These are phyloP conservation scores for Rallus limicola DNA, from an alignment of 2,113 vertebrate species.

Conservation along the genomic window DNA sequence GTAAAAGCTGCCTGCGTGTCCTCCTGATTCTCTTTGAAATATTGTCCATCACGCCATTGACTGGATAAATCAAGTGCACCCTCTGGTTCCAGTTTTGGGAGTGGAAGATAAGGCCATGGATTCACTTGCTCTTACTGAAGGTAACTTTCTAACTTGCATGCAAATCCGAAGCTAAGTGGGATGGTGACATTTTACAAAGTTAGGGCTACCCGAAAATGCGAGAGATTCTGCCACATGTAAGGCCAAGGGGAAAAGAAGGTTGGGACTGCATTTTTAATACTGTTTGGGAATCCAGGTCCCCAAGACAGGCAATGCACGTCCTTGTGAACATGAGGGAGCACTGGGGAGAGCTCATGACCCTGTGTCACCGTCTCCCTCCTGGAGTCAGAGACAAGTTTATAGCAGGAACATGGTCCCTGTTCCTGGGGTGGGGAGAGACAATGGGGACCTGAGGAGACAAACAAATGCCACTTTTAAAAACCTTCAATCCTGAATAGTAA, in stretches of 20 bases:
- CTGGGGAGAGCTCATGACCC: background rate
- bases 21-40: background rate
- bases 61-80: background rate
- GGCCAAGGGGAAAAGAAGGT: background rate
- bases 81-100: background rate
- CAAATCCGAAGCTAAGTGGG: background rate
- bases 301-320: background rate
- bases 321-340: background rate
- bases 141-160: background rate
- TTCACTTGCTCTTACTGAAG: accelerated
- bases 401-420: background rate
- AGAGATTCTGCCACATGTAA: constrained; percentile 1
- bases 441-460: background rate
- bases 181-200: background rate
- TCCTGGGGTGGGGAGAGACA: background rate
- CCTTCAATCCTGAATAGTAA: background rate
- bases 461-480: background rate
- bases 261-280: constrained; percentile 51
- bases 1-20: background rate
- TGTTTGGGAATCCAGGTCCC: constrained; percentile 49
- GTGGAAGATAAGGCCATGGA: background rate
- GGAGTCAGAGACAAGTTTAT: background rate
- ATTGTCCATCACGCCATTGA: background rate
- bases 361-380: background rate
- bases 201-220: background rate